These are phyloP conservation scores for Epicauta chinensis DNA, from an alignment of 1,140 invertebrate genomes.

Conservation along the genomic window DNA sequence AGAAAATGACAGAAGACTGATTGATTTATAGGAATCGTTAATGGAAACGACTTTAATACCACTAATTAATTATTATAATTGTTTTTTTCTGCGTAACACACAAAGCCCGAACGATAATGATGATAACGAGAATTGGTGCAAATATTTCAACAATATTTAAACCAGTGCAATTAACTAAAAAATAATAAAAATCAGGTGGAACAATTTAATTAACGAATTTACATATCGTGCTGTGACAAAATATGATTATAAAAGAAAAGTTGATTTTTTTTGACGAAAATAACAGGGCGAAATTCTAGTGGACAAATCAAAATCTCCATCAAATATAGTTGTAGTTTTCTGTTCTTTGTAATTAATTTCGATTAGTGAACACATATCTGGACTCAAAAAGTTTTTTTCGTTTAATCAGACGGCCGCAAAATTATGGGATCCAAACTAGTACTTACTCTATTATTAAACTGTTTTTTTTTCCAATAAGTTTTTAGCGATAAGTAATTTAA, in stretches of 20 bases:
- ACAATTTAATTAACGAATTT: constrained; percentile 33
- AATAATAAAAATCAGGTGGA: constrained; percentile 9
- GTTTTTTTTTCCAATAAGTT: constrained; percentile 10
- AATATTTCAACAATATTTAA: constrained; percentile 18
- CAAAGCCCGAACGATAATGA: not conserved
- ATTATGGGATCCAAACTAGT: constrained; percentile 2
- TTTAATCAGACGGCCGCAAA: no score
- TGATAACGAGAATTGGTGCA: constrained; percentile 3
- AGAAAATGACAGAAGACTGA: no score
- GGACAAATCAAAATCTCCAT: constrained; percentile 7
- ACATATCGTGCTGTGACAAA: constrained; percentile 39
- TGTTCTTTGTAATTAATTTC: not conserved
- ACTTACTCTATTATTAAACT: not conserved
- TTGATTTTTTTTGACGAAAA: not conserved
- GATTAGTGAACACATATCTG: not conserved
- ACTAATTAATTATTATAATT: not conserved
- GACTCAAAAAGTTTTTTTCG: no score
- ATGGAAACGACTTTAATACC: not conserved
- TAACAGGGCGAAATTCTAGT: constrained; percentile 23
- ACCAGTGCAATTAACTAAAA: constrained; percentile 26
- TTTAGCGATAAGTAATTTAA: constrained; percentile 17
- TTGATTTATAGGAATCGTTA: no score
- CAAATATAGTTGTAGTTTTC: not conserved
- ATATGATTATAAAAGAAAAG: not conserved
- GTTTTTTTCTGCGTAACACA: not conserved